Base-by-base conservation (phyloP, 2,888 invertebrate genomes). In the Arge pagana region DNA sequence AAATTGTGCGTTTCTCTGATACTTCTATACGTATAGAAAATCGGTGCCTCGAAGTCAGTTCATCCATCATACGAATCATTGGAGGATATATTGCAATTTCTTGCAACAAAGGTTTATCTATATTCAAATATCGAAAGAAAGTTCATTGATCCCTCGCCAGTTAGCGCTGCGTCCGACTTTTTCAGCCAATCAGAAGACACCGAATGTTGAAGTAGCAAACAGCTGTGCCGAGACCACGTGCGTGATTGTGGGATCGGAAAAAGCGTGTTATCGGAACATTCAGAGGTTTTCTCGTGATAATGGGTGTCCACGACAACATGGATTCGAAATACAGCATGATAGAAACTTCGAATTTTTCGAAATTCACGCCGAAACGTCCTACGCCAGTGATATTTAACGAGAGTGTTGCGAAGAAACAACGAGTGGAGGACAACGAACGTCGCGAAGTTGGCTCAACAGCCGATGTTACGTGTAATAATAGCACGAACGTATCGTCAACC, bases 291-390 rank as follows among this genome's bases (percentile, higher is more conserved):
- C 10, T 33, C n/a, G n/a, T 6, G 4, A 33, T 50, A 31, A 75
- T 76, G 76, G 75, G 75, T 19, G 76, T 76, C 23, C 72, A 75
- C 64, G 74, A 76, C 51, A 68, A 71, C 45, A 59, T 62, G 10
- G 75, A 76, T 49, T 74, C 76, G 0, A 76, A 76, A 48, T 74
- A 76, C 56, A 70, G 60, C 13, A 50, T 68, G 5, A 67, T 70
- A 58, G 67, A 67, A 3, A 61, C 57, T 31, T 66, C 72, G 15
- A 67, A 62, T 58, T 73, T 72, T 28, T 62, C 68, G 1, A 74
- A 72, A 57, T 48, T 74, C 16, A 60, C 66, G 10, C 61, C 65
- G 2, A 76, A 76, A 58, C 65, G 73, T 2, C 63, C 72, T 2
- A 66, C 48, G 6, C 57, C 65, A 1, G 64, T 68, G 2, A 58